Evolutionary conservation across 2,797 vertebrate genomes (phyloP).

Genomic region (Sternarchorhynchus goeldii): DNA sequence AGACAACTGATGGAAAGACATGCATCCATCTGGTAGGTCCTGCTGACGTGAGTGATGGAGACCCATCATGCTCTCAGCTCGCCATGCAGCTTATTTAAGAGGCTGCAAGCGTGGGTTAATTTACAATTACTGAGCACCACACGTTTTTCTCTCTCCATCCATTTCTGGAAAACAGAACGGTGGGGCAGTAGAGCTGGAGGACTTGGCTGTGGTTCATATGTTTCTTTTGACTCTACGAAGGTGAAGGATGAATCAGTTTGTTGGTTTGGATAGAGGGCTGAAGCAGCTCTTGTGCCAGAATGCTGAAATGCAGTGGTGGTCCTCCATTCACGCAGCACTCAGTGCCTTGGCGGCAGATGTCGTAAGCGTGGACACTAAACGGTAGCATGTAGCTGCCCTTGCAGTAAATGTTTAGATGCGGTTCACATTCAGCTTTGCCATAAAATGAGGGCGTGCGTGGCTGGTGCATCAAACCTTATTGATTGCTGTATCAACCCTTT

Average conservation of each 20-base stretch:
- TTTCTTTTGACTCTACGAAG: neutral
- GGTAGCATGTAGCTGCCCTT: neutral
- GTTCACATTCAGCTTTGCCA: neutral
- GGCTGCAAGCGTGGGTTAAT: conserved; percentile 11
- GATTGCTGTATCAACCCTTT: neutral
- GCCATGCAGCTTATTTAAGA: neutral
- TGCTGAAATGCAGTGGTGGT: neutral
- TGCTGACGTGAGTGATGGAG: neutral
- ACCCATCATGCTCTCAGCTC: neutral
- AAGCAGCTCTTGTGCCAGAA: neutral
- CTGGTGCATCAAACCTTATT: neutral
- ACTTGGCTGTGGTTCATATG: conserved; percentile 10
- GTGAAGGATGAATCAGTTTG: neutral
- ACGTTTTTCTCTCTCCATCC: neutral
- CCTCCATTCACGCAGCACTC: neutral
- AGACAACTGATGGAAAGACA: too few relatives aligned
- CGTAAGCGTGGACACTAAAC: neutral
- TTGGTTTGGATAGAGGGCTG: neutral
- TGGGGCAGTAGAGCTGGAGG: neutral
- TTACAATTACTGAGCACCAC: neutral
- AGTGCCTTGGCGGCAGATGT: neutral
- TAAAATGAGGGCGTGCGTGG: neutral
- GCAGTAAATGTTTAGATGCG: neutral
- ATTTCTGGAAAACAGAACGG: neutral
- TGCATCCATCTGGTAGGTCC: neutral